Evolutionary conservation across 1,140 invertebrate species (phyloP).

Genomic region (Caenorhabditis tropicalis): DNA sequence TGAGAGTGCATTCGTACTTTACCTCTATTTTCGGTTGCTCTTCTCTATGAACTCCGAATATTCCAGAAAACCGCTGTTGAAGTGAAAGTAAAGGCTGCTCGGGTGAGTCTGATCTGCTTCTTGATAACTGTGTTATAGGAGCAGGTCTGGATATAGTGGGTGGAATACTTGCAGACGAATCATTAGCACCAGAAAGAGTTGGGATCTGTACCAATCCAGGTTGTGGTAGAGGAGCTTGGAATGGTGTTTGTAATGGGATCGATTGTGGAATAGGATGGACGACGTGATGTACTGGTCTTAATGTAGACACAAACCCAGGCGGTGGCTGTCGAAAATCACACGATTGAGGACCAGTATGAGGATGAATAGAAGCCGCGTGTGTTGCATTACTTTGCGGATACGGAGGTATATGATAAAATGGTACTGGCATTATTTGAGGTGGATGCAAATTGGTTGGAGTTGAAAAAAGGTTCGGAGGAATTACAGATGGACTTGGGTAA

Average conservation of each 20-base stretch:
- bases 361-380: not conserved
- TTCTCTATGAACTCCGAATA: not conserved
- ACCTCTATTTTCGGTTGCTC: not conserved
- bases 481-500: not conserved
- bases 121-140: not conserved
- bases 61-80: not conserved
- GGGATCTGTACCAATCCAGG: not conserved
- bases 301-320: not conserved
- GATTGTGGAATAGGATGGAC: not conserved
- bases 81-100: not conserved
- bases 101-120: not conserved
- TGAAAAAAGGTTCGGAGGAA: not conserved
- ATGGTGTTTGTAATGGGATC: not conserved
- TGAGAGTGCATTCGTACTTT: not conserved
- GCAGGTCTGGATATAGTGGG: not conserved
- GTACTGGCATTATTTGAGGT: not conserved
- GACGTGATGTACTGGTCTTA: not conserved
- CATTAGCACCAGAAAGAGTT: not conserved
- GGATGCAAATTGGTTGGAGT: not conserved
- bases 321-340: constrained; percentile 9
- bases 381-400: not conserved
- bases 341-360: not conserved
- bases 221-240: not conserved
- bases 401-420: not conserved
- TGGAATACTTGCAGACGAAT: not conserved